Conservation (phyloP, 2,113 vertebrate species). For the Electrona antarctica region DNA sequence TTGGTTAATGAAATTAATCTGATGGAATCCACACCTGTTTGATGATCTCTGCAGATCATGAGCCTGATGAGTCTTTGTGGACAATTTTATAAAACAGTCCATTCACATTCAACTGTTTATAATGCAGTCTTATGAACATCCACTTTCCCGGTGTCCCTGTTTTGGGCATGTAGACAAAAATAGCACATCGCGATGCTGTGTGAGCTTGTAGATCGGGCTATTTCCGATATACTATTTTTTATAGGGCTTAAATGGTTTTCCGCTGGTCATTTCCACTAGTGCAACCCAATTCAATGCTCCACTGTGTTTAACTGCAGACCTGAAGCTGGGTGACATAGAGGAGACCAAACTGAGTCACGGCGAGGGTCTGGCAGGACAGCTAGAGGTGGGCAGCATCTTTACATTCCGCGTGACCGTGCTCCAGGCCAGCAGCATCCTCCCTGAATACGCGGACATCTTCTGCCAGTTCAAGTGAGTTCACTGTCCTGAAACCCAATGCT, state of each 20-base stretch:
- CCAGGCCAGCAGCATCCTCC: conserved; percentile 90
- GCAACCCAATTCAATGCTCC: background rate
- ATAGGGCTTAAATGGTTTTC: too few species aligned
- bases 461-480: conserved; percentile 98
- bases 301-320: conserved; percentile 76
- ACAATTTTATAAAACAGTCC: background rate
- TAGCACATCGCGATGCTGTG: too few species aligned
- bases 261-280: too few species aligned
- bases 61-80: conserved; percentile 2
- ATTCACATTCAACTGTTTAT: background rate
- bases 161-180: too few species aligned
- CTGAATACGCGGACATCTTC: conserved; percentile 96
- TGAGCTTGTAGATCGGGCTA: too few species aligned
- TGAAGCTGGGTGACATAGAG: conserved; percentile 85
- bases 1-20: conserved; percentile 56
- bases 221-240: too few species aligned
- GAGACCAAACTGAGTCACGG: conserved; percentile 87
- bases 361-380: conserved; percentile 84
- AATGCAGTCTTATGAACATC: conserved; percentile 13
- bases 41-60: conserved; percentile 22
- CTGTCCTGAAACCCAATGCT: conserved; percentile 2
- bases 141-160: too few species aligned
- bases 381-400: conserved; percentile 93
- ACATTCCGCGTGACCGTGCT: conserved; percentile 97
- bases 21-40: conserved; percentile 4